Percentiles rank a stretch among this genome's conserved stretches.
These are phyloP conservation scores for rat (Rattus norvegicus) DNA, from an alignment of 2,113 vertebrate species.

Conservation along the genomic window DNA sequence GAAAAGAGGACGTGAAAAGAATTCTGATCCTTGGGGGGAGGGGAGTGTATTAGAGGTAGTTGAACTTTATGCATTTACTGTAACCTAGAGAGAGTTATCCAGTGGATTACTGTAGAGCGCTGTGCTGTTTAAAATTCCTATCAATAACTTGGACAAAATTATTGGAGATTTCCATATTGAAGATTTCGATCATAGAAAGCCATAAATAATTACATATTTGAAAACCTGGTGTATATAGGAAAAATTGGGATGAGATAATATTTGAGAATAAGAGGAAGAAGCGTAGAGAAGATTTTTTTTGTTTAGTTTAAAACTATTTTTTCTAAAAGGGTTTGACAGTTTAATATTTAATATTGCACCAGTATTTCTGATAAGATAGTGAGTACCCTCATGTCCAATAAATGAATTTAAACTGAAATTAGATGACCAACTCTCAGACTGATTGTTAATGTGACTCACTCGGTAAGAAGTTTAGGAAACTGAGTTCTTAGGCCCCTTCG, in stretches of 20 bases:
- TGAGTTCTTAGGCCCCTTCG: constrained; percentile 7
- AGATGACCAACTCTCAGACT: neutral
- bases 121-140: constrained; percentile 22
- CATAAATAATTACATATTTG: constrained; percentile 10
- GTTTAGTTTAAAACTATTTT: neutral
- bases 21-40: neutral
- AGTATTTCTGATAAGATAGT: neutral
- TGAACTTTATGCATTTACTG: constrained; percentile 37
- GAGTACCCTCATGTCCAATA: neutral
- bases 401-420: constrained; percentile 43
- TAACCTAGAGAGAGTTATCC: neutral
- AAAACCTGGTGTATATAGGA: neutral
- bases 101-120: neutral
- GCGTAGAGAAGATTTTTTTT: neutral
- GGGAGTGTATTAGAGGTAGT: neutral
- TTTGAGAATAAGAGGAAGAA: neutral
- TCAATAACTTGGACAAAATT: constrained; percentile 48
- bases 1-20: neutral
- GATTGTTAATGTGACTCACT: neutral
- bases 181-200: neutral
- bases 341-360: neutral
- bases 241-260: neutral
- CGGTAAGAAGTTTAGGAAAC: constrained; percentile 15
- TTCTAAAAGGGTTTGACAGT: neutral
- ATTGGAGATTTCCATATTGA: neutral